phyloP scores from a whole-genome alignment of 2,888 invertebrate species.

The Chymomyza amoena region DNA sequence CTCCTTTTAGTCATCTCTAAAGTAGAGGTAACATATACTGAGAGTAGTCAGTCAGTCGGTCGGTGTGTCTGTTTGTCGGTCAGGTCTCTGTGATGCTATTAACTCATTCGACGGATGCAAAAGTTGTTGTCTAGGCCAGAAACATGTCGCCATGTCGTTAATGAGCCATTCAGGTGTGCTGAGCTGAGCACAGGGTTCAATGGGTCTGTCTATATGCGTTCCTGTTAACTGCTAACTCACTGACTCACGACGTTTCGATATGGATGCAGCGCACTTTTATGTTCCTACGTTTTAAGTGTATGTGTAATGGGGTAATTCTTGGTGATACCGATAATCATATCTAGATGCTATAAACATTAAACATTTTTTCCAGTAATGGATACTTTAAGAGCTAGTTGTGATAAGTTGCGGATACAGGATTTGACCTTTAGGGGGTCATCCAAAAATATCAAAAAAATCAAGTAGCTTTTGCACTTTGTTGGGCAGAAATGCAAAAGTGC shows the following conservation, averaged over 20 bases:
- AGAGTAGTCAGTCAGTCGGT: neutral
- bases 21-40: neutral
- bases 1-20: neutral
- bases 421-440: too few relatives aligned
- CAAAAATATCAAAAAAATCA: too few relatives aligned
- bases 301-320: neutral
- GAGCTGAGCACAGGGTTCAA: constrained; percentile 29
- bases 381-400: too few relatives aligned
- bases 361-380: too few relatives aligned
- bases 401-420: too few relatives aligned
- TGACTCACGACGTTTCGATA: neutral
- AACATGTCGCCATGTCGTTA: constrained; percentile 67
- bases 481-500: too few relatives aligned
- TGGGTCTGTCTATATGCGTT: neutral
- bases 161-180: constrained; percentile 69
- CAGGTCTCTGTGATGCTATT: neutral
- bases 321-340: neutral
- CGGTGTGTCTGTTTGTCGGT: neutral
- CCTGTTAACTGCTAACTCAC: neutral
- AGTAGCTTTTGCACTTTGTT: too few relatives aligned
- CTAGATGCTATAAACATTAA: neutral
- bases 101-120: constrained; percentile 35
- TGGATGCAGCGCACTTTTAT: neutral
- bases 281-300: neutral
- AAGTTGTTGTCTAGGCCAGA: constrained; percentile 38